A percentile compares a stretch with the other conserved stretches of the same genome.
Conservation (phyloP, 2,797 vertebrate species). For the Mus minutoides region DNA sequence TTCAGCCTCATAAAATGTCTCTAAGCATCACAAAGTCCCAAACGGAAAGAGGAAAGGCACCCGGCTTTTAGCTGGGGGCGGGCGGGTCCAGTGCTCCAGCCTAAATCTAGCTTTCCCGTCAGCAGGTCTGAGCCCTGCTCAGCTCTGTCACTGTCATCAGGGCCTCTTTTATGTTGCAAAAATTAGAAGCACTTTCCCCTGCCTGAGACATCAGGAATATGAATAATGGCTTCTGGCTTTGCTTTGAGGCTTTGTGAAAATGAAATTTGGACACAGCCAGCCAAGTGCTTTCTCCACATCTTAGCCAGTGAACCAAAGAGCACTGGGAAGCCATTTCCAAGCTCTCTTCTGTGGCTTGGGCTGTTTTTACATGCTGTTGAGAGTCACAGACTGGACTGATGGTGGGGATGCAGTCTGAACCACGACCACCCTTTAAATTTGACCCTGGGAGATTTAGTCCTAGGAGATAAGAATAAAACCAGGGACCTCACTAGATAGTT, state of each 20-base stretch:
- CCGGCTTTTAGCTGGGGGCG: conserved; percentile 32
- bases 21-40: not conserved
- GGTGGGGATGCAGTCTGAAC: conserved; percentile 27
- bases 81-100: not conserved
- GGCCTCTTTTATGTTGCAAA: conserved; percentile 61
- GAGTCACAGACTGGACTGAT: conserved; percentile 5
- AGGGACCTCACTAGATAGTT: conserved; percentile 39
- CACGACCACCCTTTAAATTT: not conserved
- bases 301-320: conserved; percentile 38
- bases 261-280: conserved; percentile 32
- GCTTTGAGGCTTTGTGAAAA: conserved; percentile 63
- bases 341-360: not conserved
- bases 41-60: conserved; percentile 16
- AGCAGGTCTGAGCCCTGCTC: conserved; percentile 38
- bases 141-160: conserved; percentile 49
- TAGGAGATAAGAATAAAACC: conserved; percentile 57
- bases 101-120: conserved; percentile 21
- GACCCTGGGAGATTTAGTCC: conserved; percentile 24
- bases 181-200: conserved; percentile 56
- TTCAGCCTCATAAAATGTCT: conserved; percentile 52
- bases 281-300: conserved; percentile 57
- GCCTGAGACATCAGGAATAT: conserved; percentile 57
- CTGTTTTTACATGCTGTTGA: conserved; percentile 38
- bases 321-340: conserved; percentile 23
- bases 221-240: conserved; percentile 65